Percentiles rank a stretch among this genome's conserved stretches.
Conservation (phyloP, 2,797 vertebrate genomes). For the Hafferia zeledoni region DNA sequence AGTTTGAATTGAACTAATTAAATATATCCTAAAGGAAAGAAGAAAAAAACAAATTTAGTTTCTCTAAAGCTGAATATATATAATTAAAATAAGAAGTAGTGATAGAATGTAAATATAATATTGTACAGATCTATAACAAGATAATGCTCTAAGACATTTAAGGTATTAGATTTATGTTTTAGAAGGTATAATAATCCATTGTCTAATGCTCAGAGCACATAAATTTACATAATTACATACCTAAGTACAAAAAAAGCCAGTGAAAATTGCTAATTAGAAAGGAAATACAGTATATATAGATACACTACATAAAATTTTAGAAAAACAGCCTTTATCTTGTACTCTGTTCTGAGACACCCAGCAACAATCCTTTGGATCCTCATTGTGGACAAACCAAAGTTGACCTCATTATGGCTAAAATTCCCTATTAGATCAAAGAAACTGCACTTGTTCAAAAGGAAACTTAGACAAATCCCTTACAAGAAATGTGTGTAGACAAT, state of each 20-base stretch:
- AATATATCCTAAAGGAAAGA: constrained; percentile 45
- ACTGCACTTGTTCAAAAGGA: neutral
- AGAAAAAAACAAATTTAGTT: neutral
- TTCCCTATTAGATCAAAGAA: neutral
- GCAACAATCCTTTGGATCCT: neutral
- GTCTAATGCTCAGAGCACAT: fast-evolving
- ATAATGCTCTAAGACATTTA: neutral
- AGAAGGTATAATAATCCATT: neutral
- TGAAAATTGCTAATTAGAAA: neutral
- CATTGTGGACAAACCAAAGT: neutral
- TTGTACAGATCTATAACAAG: neutral
- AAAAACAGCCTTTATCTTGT: neutral
- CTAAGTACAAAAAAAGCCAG: neutral
- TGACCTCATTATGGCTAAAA: neutral
- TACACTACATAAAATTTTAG: neutral
- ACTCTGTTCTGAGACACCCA: fast-evolving
- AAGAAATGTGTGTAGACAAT: fast-evolving
- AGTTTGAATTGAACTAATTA: constrained; percentile 61
- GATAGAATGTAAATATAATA: neutral
- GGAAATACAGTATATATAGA: neutral
- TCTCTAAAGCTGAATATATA: neutral
- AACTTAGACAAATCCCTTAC: neutral
- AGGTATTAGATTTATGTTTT: neutral
- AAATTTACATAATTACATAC: neutral
- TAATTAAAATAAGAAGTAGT: constrained; percentile 31